Evolutionary conservation across 2,888 invertebrate species (phyloP).

Genomic region (Cephus sareptanus): DNA sequence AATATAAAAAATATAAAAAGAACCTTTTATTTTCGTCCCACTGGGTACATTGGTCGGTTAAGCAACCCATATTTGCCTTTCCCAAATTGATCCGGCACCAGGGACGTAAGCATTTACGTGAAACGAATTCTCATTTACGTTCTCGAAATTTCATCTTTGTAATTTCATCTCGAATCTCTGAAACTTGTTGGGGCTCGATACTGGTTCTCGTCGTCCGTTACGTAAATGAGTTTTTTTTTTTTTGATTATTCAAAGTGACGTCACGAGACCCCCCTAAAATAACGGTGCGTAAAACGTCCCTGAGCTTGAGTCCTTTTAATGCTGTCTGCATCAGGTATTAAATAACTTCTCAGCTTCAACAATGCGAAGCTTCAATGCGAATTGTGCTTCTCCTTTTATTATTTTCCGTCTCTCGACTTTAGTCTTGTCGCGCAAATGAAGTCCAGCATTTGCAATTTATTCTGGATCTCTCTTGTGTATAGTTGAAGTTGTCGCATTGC

Average conservation of each 20-base stretch:
- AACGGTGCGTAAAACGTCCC: neutral
- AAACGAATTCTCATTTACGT: neutral
- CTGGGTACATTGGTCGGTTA: neutral
- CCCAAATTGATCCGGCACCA: neutral
- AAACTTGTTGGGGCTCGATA: neutral
- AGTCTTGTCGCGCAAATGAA: neutral
- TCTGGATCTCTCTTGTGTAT: neutral
- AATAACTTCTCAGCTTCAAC: neutral
- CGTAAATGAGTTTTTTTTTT: neutral
- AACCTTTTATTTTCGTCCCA: neutral
- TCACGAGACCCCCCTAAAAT: neutral
- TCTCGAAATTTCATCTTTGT: neutral
- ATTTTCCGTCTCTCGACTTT: neutral
- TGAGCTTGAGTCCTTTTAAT: neutral
- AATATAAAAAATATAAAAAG: neutral
- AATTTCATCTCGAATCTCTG: neutral
- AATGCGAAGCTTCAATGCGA: no score
- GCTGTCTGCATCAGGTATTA: neutral
- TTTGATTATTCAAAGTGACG: neutral
- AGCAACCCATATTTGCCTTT: neutral
- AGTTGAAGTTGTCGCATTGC: neutral
- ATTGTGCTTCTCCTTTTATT: neutral
- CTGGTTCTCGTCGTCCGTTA: neutral
- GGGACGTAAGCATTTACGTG: neutral
- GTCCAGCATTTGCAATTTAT: neutral